These are phyloP conservation scores for Clarias pachynema DNA, from an alignment of 2,797 vertebrate genomes.

Conservation along the genomic window DNA sequence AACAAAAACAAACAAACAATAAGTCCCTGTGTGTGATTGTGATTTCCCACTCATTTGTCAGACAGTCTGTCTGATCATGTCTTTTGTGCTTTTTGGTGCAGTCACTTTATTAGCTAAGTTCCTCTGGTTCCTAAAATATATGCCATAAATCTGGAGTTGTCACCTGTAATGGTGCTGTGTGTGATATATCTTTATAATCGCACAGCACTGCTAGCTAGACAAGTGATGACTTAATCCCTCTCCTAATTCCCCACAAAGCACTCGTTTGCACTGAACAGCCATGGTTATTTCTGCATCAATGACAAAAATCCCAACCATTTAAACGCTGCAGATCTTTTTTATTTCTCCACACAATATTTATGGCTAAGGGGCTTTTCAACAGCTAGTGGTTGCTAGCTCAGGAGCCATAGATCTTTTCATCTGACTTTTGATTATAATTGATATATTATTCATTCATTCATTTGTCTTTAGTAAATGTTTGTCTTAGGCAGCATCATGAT, in stretches of 20 bases:
- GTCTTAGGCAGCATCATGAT: not conserved
- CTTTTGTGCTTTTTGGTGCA: slow-evolving; percentile 36
- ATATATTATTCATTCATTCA: not conserved
- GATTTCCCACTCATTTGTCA: slow-evolving; percentile 26
- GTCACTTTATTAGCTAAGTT: slow-evolving; percentile 38
- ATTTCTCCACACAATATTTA: slow-evolving; percentile 34
- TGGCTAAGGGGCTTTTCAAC: slow-evolving; percentile 25
- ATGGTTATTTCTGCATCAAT: slow-evolving; percentile 40
- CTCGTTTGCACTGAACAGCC: slow-evolving; percentile 42
- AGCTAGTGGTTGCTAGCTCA: not conserved
- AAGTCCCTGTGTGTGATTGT: slow-evolving; percentile 23
- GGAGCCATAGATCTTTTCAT: slow-evolving; percentile 8
- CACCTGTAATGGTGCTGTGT: slow-evolving; percentile 40
- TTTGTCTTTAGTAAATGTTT: not conserved
- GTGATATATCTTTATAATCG: slow-evolving; percentile 57
- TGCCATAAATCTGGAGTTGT: slow-evolving; percentile 40
- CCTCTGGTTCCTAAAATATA: slow-evolving; percentile 42
- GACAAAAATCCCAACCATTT: slow-evolving; percentile 39
- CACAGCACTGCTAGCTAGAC: slow-evolving; percentile 50
- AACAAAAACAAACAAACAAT: not conserved
- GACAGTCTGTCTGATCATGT: not conserved
- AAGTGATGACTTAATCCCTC: slow-evolving; percentile 57
- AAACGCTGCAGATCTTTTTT: slow-evolving; percentile 33
- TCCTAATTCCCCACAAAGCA: slow-evolving; percentile 54
- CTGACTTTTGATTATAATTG: slow-evolving; percentile 22